phyloP scores from a whole-genome alignment of 2,113 vertebrate genomes.

The Mungos mungo region DNA sequence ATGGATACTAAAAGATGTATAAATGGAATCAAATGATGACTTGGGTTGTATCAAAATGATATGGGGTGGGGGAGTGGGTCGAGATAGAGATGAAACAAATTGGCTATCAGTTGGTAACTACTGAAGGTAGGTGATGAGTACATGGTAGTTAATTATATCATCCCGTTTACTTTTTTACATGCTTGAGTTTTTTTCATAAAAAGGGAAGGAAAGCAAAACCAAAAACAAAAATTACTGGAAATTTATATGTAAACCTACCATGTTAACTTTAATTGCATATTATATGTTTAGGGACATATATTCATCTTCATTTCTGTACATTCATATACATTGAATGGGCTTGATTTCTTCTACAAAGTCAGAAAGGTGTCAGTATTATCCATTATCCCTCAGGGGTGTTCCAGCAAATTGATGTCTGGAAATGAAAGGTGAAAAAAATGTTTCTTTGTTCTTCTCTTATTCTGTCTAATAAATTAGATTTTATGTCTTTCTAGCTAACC shows the following conservation, averaged over 20 bases:
- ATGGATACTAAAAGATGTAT: not conserved
- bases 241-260: not conserved
- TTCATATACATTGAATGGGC: not conserved
- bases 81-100: not conserved
- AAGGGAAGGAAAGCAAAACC: not conserved
- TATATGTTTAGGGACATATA: not conserved
- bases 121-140: not conserved
- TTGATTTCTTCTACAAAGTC: not conserved
- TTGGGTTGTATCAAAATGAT: constrained; percentile 3
- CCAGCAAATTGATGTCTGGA: not conserved
- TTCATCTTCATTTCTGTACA: not conserved
- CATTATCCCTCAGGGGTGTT: not conserved
- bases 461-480: not conserved
- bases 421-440: not conserved
- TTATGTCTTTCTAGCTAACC: not conserved
- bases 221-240: not conserved
- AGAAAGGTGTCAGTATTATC: not conserved
- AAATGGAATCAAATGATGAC: constrained; percentile 24
- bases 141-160: not conserved
- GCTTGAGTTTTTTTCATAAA: not conserved
- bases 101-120: not conserved
- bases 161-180: not conserved
- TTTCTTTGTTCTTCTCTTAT: not conserved
- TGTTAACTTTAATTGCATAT: not conserved
- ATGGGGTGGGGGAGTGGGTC: not conserved